Base-by-base conservation (phyloP, 2,797 vertebrate genomes). In the Numenius phaeopus region DNA sequence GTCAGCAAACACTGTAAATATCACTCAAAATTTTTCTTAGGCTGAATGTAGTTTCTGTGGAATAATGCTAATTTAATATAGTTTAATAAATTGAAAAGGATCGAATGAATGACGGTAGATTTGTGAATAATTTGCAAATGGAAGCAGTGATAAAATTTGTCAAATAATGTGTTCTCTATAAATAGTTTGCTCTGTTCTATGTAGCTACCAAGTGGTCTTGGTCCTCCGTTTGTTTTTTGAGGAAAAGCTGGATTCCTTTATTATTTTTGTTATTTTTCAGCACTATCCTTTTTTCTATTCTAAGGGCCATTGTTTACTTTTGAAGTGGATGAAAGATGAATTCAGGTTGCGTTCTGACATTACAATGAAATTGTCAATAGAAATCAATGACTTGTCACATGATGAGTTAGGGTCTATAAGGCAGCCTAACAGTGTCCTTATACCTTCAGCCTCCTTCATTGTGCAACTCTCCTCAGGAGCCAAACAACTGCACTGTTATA, bases 311-410 rank as follows among this genome's bases (percentile, higher is more conserved):
- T 98, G 97, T 98, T 98, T 97, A 98, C 95, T 91, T 97, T 87
- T 78, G 87, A 97, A 94, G 95, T 37, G 66, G 95, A 87, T 73
- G 89, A 97, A 97, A 97, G 97, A 98, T 97, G 95, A 97, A 97
- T 98, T 96, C 80, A 47, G 96, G 91, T 96, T 97, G 69, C 2
- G 3, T 95, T 95, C 90, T 98, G 98, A 95, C 97, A 94, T 97
- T 83, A 97, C 97, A 98, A 97, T 97, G 96, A 98, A 97, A 97
- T 95, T 94, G 97, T 97, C 97, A 94, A 97, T 97, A 98, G 97
- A 97, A 98, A 98, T 98, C 97, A 97, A 95, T 98, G 97, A 69
- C 95, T 97, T 94, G 95, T 97, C 96, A 88, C 94, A 69, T 85
- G 94, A 96, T 97, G 95, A 97, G 96, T 94, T 91, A 96, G 86